Conservation (phyloP, 2,888 invertebrate species). For the Isoperla grammatica region DNA sequence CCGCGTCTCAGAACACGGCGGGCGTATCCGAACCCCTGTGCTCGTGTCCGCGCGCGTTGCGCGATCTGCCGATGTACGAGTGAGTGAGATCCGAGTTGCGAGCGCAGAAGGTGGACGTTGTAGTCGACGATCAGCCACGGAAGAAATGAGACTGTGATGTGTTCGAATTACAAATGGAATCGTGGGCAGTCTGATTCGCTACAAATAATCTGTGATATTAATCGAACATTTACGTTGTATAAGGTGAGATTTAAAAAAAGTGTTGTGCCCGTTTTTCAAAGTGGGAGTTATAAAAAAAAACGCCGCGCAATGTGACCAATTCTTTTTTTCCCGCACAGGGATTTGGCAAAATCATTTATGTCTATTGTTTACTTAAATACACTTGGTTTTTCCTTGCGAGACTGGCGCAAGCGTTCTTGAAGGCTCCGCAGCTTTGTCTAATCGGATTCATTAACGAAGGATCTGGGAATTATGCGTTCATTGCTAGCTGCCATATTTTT, state of each 20-base stretch:
- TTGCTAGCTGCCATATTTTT: constrained; percentile 49
- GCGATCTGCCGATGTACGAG: constrained; percentile 41
- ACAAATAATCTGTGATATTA: constrained; percentile 25
- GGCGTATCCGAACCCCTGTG: constrained; percentile 22
- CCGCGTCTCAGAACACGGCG: not conserved
- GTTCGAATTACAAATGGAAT: constrained; percentile 20
- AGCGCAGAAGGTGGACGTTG: not conserved
- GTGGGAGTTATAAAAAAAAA: constrained; percentile 6
- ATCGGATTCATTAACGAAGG: constrained; percentile 55
- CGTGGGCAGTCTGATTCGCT: constrained; percentile 20
- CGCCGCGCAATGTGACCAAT: constrained; percentile 21
- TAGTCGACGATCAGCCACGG: not conserved
- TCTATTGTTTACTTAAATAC: constrained; percentile 32
- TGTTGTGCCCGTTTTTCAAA: constrained; percentile 4
- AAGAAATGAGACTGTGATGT: constrained; percentile 14
- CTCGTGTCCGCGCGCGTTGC: constrained; percentile 32
- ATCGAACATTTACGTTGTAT: constrained; percentile 14
- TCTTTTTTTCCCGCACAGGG: constrained; percentile 28
- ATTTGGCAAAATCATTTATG: constrained; percentile 31
- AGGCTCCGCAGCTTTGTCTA: constrained; percentile 42
- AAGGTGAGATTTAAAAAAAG: constrained; percentile 21
- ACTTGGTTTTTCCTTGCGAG: constrained; percentile 32
- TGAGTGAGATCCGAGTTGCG: constrained; percentile 14
- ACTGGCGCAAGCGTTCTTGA: constrained; percentile 26
- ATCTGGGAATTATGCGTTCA: constrained; percentile 52